These are phyloP conservation scores for Echeneis naucrates DNA, from an alignment of 2,797 vertebrate species.

Conservation along the genomic window DNA sequence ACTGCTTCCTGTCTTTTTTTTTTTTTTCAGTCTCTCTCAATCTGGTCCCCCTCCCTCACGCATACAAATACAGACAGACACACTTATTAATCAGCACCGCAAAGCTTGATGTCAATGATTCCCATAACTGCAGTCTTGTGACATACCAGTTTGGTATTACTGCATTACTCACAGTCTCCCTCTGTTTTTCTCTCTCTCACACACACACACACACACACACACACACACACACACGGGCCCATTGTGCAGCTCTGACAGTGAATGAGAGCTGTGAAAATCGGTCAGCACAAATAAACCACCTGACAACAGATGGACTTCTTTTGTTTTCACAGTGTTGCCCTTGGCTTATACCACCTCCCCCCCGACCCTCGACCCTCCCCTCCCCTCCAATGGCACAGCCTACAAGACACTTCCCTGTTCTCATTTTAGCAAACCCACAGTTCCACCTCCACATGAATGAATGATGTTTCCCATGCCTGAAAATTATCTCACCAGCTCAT, in stretches of 20 bases:
- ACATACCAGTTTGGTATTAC: slow-evolving; percentile 66
- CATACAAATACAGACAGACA: slow-evolving; percentile 27
- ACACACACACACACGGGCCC: slow-evolving; percentile 34
- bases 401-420: slow-evolving; percentile 62
- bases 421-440: background rate
- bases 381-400: slow-evolving; percentile 50
- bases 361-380: slow-evolving; percentile 50
- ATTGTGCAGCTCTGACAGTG: slow-evolving; percentile 61
- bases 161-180: slow-evolving; percentile 61
- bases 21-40: slow-evolving; percentile 35
- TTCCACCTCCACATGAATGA: background rate
- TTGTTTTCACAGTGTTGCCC: slow-evolving; percentile 25
- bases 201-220: slow-evolving; percentile 29
- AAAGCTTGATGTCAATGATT: slow-evolving; percentile 61
- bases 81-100: slow-evolving; percentile 38
- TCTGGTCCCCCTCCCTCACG: slow-evolving; percentile 43
- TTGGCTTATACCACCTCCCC: slow-evolving; percentile 46
- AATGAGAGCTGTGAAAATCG: slow-evolving; percentile 44
- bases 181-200: slow-evolving; percentile 22
- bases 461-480: background rate
- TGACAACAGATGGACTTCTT: slow-evolving; percentile 42
- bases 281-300: slow-evolving; percentile 59
- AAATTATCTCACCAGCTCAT: no score
- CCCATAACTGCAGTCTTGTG: slow-evolving; percentile 76
- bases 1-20: slow-evolving; percentile 54